A percentile compares a stretch with the other conserved stretches of the same genome.
phyloP scores from a whole-genome alignment of 1,140 invertebrate species.

The Scaptodrosophila lebanonensis region DNA sequence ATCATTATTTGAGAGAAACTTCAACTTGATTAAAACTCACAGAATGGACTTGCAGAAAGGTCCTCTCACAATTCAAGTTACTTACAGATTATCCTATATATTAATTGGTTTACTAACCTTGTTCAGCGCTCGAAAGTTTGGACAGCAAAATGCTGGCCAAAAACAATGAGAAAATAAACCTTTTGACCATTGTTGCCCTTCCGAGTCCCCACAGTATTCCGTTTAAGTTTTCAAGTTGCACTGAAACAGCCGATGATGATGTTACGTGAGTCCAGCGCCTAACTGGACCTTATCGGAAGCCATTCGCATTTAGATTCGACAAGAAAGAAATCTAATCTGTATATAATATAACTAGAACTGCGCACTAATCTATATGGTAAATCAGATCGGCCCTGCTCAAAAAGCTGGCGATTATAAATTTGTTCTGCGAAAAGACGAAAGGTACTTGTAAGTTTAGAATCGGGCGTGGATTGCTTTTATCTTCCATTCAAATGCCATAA shows the following conservation, averaged over 20 bases:
- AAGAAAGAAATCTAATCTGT: constrained; percentile 54
- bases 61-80: no score
- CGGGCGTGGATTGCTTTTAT: no score
- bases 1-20: no score
- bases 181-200: constrained; percentile 27
- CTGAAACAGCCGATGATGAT: constrained; percentile 37
- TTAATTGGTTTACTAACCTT: constrained; percentile 13
- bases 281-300: not conserved
- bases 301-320: constrained; percentile 29
- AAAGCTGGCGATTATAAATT: no score
- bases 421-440: no score
- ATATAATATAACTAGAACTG: constrained; percentile 36
- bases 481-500: no score
- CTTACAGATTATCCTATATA: no score
- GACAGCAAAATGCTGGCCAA: constrained; percentile 7
- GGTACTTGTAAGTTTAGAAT: no score
- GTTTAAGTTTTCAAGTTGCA: constrained; percentile 33
- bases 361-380: no score
- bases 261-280: not conserved
- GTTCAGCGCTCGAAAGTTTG: constrained; percentile 10
- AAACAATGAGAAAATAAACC: constrained; percentile 11
- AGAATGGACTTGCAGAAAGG: no score
- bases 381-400: no score
- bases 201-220: constrained; percentile 24
- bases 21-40: no score